Percentiles rank a stretch among this genome's conserved stretches.
These are phyloP conservation scores for Ischnus inquisitorius DNA, from an alignment of 2,888 invertebrate species.

Conservation along the genomic window DNA sequence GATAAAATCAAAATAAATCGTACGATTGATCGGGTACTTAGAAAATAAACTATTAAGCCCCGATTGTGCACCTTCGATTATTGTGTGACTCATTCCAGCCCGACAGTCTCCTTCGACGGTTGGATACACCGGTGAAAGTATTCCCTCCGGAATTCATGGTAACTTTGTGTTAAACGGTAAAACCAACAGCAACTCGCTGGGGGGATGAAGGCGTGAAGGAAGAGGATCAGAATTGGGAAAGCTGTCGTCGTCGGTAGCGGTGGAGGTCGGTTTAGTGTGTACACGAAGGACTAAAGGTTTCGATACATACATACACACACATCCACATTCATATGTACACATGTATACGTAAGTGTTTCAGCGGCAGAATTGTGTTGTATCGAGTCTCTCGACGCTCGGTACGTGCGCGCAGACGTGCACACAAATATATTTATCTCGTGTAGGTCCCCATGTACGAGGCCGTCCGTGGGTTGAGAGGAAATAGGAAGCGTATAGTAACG, in stretches of 20 bases:
- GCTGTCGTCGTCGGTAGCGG: conserved; percentile 56
- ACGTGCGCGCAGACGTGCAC: conserved; percentile 60
- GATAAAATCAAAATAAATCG: background rate
- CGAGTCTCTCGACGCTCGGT: conserved; percentile 53
- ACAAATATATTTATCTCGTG: conserved; percentile 61
- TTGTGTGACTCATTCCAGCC: conserved; percentile 18
- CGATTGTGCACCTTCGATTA: conserved; percentile 43
- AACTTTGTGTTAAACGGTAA: conserved; percentile 81
- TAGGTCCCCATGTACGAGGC: conserved; percentile 20
- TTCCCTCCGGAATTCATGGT: conserved; percentile 76
- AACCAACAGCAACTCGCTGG: conserved; percentile 77
- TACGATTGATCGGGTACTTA: background rate
- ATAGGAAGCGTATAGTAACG: conserved; percentile 81
- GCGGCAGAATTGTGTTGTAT: conserved; percentile 59
- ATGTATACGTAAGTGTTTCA: conserved; percentile 49
- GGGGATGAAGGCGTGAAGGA: conserved; percentile 58
- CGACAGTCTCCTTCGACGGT: conserved; percentile 29
- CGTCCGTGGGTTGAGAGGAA: conserved; percentile 16
- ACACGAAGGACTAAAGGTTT: conserved; percentile 35
- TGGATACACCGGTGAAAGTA: conserved; percentile 57
- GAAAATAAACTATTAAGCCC: conserved; percentile 48
- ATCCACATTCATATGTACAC: conserved; percentile 36
- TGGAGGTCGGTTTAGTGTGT: conserved; percentile 48
- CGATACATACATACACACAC: conserved; percentile 33
- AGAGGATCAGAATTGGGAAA: conserved; percentile 54